phyloP scores from a whole-genome alignment of 2,113 vertebrate genomes.

The Pogonocichla stellata region DNA sequence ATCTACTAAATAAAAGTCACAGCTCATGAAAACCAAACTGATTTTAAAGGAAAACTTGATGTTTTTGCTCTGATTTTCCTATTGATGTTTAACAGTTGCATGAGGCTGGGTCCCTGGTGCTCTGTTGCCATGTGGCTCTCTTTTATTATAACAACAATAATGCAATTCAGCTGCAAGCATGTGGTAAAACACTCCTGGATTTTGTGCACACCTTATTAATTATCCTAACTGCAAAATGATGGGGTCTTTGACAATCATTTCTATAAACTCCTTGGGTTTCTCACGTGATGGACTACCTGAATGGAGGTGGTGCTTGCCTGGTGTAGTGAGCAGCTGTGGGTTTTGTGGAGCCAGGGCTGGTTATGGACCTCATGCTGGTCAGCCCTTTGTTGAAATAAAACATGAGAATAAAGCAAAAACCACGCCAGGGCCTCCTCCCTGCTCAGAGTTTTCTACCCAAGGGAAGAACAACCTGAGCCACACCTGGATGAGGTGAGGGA shows the following conservation, averaged over 20 bases:
- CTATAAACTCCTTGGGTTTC: conserved; percentile 33
- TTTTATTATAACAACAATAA: conserved; percentile 56
- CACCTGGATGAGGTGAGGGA: fast-evolving
- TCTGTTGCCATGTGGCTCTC: conserved; percentile 46
- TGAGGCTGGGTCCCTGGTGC: conserved; percentile 13
- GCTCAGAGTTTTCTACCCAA: not conserved
- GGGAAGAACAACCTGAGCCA: not conserved
- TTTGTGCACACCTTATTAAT: conserved; percentile 64
- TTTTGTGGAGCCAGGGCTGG: not conserved
- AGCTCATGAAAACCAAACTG: conserved; percentile 25
- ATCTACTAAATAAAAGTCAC: conserved; percentile 28
- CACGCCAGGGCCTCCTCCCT: not conserved
- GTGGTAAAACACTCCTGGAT: conserved; percentile 41
- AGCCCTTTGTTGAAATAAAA: not conserved
- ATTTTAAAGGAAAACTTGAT: conserved; percentile 40
- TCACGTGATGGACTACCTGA: conserved; percentile 44
- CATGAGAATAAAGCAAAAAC: not conserved
- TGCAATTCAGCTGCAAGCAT: conserved; percentile 38
- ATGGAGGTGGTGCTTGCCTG: not conserved
- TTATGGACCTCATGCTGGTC: not conserved
- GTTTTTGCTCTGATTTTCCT: conserved; percentile 19
- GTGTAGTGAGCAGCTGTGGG: not conserved
- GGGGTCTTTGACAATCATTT: conserved; percentile 53
- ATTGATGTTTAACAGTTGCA: not conserved
- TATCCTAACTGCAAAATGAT: conserved; percentile 64